Conservation (phyloP, 2,888 invertebrate species). For the Sesamia inferens region DNA sequence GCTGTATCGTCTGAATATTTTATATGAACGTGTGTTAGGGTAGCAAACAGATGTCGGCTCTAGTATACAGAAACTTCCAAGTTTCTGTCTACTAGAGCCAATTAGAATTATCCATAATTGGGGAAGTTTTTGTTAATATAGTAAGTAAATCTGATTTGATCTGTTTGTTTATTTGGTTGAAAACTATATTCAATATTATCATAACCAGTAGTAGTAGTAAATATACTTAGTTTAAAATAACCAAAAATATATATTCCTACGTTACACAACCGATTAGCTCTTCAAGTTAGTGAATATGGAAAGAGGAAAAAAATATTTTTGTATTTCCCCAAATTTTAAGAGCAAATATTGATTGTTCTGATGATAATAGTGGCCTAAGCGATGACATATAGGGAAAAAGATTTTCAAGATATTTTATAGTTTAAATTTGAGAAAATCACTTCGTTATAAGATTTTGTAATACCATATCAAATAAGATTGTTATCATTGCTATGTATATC, state of each 20-base stretch:
- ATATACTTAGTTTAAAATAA: background rate
- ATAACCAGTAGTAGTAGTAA: background rate
- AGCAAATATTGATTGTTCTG: background rate
- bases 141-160: background rate
- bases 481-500: background rate
- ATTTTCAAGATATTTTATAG: background rate
- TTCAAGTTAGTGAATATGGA: background rate
- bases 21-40: conserved; percentile 35
- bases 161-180: background rate
- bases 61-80: background rate
- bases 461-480: background rate
- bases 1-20: conserved; percentile 52
- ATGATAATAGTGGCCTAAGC: background rate
- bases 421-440: background rate
- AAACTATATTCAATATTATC: background rate
- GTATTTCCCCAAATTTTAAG: background rate
- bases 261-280: background rate
- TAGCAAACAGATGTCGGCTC: background rate
- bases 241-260: background rate
- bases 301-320: background rate
- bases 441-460: background rate
- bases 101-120: no score
- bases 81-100: no score
- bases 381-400: background rate
- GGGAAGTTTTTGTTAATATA: background rate